phyloP scores from a whole-genome alignment of 2,113 vertebrate species.

The rabbit (Oryctolagus cuniculus) region DNA sequence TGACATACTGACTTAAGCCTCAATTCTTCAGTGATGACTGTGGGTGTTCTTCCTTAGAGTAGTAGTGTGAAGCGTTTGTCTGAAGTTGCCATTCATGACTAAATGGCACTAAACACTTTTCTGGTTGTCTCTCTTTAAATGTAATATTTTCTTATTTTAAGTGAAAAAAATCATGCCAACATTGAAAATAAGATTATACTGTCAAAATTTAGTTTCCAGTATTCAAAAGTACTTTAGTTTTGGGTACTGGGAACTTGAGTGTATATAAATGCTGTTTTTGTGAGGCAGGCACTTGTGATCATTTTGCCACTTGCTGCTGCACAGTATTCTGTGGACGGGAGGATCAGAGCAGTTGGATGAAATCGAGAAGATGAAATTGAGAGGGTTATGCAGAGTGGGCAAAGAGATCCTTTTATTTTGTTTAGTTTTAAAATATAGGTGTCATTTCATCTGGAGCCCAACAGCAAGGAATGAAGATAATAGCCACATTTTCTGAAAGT shows the following conservation, averaged over 20 bases:
- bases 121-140: not conserved
- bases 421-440: constrained; percentile 36
- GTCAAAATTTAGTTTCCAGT: not conserved
- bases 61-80: not conserved
- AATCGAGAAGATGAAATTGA: not conserved
- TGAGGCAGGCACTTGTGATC: not conserved
- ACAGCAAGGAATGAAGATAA: not conserved
- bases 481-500: not conserved
- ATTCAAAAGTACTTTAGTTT: not conserved
- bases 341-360: not conserved
- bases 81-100: not conserved
- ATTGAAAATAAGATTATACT: constrained; percentile 52
- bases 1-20: constrained; percentile 75
- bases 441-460: not conserved
- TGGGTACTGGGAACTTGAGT: not conserved
- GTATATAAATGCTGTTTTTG: constrained; percentile 6
- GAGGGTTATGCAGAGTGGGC: not conserved
- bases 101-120: not conserved
- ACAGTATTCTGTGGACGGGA: not conserved
- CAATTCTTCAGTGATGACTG: constrained; percentile 56
- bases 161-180: not conserved
- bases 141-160: constrained; percentile 38
- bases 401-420: not conserved
- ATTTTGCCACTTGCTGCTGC: not conserved
- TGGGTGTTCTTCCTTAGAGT: not conserved